These are phyloP conservation scores for Eueremaeus valkanovi DNA, from an alignment of 2,888 invertebrate genomes.

Conservation along the genomic window DNA sequence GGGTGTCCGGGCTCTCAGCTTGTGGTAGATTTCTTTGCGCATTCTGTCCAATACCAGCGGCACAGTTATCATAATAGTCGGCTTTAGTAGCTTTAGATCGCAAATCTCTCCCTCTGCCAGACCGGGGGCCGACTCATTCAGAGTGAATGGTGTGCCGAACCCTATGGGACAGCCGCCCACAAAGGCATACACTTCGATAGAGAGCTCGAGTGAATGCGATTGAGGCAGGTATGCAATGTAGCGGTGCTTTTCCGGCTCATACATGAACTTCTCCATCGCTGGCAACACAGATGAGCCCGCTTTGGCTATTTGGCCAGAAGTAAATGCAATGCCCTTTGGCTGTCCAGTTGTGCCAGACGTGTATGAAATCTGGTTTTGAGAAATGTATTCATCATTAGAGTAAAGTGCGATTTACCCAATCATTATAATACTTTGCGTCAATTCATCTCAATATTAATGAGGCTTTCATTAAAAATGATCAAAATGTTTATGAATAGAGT, in stretches of 20 bases:
- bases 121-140: conserved; percentile 70
- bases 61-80: conserved; percentile 92
- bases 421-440: too few species aligned
- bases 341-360: conserved; percentile 67
- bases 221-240: conserved; percentile 78
- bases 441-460: too few species aligned
- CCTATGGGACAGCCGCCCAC: conserved; percentile 51
- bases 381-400: too few species aligned
- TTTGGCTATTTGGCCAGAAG: conserved; percentile 45
- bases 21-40: conserved; percentile 93
- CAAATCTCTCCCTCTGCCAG: conserved; percentile 91
- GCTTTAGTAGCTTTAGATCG: conserved; percentile 81
- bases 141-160: conserved; percentile 56
- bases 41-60: conserved; percentile 95
- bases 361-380: too few species aligned
- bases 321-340: conserved; percentile 52
- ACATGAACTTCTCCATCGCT: conserved; percentile 2
- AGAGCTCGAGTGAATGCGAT: conserved; percentile 92
- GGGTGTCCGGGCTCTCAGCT: conserved; percentile 59
- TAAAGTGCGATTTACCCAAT: too few species aligned
- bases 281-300: conserved; percentile 44
- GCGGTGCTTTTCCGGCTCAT: conserved; percentile 13
- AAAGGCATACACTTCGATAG: conserved; percentile 61
- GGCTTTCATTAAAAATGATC: too few species aligned
- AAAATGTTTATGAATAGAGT: too few species aligned